A percentile compares a stretch with the other conserved stretches of the same genome.
Conservation (phyloP, 37 sponge, comb jelly and placozoan genomes). For the Hormiphora californensis region DNA sequence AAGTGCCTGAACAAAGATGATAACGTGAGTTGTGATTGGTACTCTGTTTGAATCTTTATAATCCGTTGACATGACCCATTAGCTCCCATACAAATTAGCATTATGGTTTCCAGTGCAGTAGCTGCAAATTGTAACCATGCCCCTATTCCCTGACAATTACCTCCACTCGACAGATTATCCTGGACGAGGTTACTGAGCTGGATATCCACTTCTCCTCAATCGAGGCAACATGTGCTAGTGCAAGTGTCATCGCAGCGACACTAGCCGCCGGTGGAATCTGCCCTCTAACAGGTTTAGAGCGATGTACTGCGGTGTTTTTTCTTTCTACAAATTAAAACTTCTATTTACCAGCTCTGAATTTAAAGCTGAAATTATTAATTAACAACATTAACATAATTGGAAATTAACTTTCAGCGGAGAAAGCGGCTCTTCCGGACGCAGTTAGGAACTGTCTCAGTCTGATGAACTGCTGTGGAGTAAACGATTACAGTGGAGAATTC, state of each 20-base stretch:
- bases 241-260: slow-evolving; percentile 79
- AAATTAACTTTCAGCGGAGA: neutral
- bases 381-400: neutral
- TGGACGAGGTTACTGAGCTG: slow-evolving; percentile 1
- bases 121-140: too few relatives aligned
- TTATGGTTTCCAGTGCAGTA: too few relatives aligned
- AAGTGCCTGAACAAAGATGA: neutral
- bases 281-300: slow-evolving; percentile 63
- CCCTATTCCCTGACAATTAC: too few relatives aligned
- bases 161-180: too few relatives aligned
- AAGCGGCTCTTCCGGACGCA: slow-evolving; percentile 34
- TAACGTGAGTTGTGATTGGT: neutral
- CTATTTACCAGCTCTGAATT: neutral
- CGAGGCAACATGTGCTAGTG: slow-evolving; percentile 62
- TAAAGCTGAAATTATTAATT: neutral
- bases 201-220: slow-evolving; percentile 68
- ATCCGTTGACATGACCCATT: too few relatives aligned
- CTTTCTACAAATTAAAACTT: neutral
- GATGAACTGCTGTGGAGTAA: slow-evolving; percentile 85
- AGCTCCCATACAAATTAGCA: too few relatives aligned
- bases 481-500: slow-evolving; percentile 77
- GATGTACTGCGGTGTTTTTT: neutral
- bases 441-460: slow-evolving; percentile 67
- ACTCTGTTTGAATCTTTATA: too few relatives aligned
- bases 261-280: slow-evolving; percentile 77